Base-by-base conservation (phyloP, 2,113 vertebrate genomes). In the Anguilla japonica region DNA sequence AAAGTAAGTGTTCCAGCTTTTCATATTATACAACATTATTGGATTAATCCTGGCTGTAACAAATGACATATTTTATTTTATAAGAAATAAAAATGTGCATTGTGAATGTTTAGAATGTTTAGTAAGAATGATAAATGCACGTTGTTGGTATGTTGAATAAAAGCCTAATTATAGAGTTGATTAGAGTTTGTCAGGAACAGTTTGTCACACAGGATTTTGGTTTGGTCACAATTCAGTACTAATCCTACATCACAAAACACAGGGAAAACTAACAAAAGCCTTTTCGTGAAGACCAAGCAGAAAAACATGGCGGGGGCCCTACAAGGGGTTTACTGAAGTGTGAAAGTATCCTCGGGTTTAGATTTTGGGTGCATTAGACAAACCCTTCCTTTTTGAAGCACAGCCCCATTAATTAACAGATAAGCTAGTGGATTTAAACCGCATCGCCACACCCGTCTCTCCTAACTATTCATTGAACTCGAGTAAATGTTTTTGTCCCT, bases 301-400 rank as follows among this genome's bases (percentile, higher is more conserved):
- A 71, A 71, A 71, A 71, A 71, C 63, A 71, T 71, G 26, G 63
- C 63, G n/a, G 63, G 63, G 9, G 63, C 63, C 22, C 63, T 71
- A 71, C 56, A 60, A 60, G 5, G 26, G 26, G 79, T 80, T 80
- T 40, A 80, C 40, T 80, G 79, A 41, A 41, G 79, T 80, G 40
- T 80, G 40, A 80, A 80, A 40, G 79, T 80, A 80, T 80, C 79
- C 79, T 80, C 14, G 34, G 40, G 14, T 80, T 41, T 80, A 40
- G 79, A 40, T 41, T 40, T 40, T 41, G 26, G 79, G 79, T 14
- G 79, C 16, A 13, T 80, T 16, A 80, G 40, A 80, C 40, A 80
- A 40, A 18, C 79, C 14, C 34, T 3, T 80, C 26, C 79, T 41
- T 41, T 80, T 29, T n/a, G 40, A 80, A 40, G 79, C 6, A 80